phyloP scores from a whole-genome alignment of 2,888 invertebrate species.

The Drosophila anceps region DNA sequence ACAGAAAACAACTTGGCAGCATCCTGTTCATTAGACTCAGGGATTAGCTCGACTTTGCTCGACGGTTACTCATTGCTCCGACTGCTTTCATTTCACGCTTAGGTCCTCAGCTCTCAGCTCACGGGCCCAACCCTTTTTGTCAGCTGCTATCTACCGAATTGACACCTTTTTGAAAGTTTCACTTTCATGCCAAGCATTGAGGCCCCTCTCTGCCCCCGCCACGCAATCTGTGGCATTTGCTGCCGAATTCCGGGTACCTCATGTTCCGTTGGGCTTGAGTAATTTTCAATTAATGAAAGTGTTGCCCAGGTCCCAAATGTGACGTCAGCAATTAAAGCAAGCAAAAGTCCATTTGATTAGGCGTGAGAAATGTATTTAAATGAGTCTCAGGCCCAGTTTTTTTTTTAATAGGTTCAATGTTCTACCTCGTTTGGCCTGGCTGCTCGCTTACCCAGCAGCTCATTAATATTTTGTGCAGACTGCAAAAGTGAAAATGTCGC shows the following conservation, averaged over 20 bases:
- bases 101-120: constrained; percentile 36
- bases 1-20: not conserved
- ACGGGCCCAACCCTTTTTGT: constrained; percentile 48
- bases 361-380: constrained; percentile 47
- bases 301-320: constrained; percentile 37
- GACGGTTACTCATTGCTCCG: constrained; percentile 1
- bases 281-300: constrained; percentile 80
- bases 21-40: constrained; percentile 5
- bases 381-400: constrained; percentile 11
- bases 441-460: constrained; percentile 39
- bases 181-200: constrained; percentile 64
- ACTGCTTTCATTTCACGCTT: constrained; percentile 46
- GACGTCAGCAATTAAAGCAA: constrained; percentile 61
- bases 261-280: constrained; percentile 61
- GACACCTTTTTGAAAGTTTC: constrained; percentile 77
- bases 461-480: constrained; percentile 74
- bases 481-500: constrained; percentile 82
- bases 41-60: not conserved
- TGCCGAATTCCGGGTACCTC: constrained; percentile 64
- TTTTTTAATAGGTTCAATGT: constrained; percentile 54
- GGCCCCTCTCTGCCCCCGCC: not conserved
- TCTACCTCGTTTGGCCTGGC: constrained; percentile 37
- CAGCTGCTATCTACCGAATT: constrained; percentile 61
- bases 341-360: constrained; percentile 46
- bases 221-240: constrained; percentile 6